Conservation (phyloP, 2,797 vertebrate genomes). For the Calcarius lapponicus region DNA sequence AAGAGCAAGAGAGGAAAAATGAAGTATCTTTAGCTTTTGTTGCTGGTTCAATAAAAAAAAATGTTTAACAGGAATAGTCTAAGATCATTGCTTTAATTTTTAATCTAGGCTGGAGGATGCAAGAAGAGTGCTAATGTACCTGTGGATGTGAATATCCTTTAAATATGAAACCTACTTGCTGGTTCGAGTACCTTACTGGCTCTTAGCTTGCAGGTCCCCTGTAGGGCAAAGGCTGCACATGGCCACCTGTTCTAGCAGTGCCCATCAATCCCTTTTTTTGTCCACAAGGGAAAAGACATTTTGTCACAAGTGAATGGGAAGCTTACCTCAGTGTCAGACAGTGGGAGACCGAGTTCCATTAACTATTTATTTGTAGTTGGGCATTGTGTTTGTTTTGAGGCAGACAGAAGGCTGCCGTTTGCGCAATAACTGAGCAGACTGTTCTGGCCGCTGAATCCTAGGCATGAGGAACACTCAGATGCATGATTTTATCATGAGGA, state of each 20-base stretch:
- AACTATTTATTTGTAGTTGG: not conserved
- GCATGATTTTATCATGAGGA: not conserved
- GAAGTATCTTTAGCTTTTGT: not conserved
- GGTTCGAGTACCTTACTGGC: not conserved
- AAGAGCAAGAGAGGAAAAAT: not conserved
- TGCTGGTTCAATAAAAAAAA: not conserved
- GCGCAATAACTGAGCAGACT: constrained; percentile 13
- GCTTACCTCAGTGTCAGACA: not conserved
- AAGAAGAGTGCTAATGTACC: not conserved
- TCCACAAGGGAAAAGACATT: not conserved
- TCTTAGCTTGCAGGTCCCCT: not conserved
- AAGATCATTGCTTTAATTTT: constrained; percentile 3
- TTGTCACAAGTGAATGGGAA: not conserved
- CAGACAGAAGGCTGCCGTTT: not conserved
- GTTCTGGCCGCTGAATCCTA: not conserved
- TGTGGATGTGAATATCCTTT: not conserved
- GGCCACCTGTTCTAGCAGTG: not conserved
- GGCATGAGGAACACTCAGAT: not conserved
- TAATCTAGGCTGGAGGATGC: not conserved
- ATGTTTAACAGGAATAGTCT: not conserved
- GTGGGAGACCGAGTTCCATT: not conserved
- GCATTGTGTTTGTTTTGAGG: not conserved
- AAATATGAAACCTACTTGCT: not conserved
- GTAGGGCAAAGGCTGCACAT: not conserved
- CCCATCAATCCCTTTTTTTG: not conserved